Percentiles rank a stretch among this genome's conserved stretches.
phyloP scores from a whole-genome alignment of 2,113 vertebrate genomes.

The Catharus bicknelli region DNA sequence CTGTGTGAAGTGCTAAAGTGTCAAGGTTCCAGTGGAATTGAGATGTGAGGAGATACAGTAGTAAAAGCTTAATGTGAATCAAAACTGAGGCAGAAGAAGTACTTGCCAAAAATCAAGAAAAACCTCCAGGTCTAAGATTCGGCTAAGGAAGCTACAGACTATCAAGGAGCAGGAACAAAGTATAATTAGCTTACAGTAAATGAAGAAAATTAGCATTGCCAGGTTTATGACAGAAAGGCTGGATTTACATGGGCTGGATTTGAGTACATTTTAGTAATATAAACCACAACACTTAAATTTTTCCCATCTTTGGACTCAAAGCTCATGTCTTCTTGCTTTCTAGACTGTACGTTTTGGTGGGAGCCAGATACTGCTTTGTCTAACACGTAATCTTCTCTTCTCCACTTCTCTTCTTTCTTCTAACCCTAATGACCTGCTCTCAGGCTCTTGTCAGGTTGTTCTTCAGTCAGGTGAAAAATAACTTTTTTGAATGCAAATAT shows the following conservation, averaged over 20 bases:
- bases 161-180: neutral
- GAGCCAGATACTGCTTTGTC: neutral
- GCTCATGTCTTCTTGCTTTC: neutral
- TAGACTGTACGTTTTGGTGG: neutral
- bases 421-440: neutral
- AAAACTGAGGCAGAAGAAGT: neutral
- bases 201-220: neutral
- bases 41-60: accelerated
- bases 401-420: neutral
- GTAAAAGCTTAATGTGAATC: neutral
- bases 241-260: neutral
- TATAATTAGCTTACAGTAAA: neutral
- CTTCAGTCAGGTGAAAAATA: neutral
- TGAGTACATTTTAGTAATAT: neutral
- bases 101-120: neutral
- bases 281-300: neutral
- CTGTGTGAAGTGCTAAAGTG: neutral
- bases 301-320: neutral
- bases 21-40: neutral
- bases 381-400: neutral
- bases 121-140: neutral
- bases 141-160: neutral
- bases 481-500: neutral
- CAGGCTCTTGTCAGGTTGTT: neutral
- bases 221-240: neutral